Evolutionary conservation across 2,797 vertebrate genomes (phyloP), one percentile per base, ranked within the genome.

Genomic region (Sebastes iracundus): DNA sequence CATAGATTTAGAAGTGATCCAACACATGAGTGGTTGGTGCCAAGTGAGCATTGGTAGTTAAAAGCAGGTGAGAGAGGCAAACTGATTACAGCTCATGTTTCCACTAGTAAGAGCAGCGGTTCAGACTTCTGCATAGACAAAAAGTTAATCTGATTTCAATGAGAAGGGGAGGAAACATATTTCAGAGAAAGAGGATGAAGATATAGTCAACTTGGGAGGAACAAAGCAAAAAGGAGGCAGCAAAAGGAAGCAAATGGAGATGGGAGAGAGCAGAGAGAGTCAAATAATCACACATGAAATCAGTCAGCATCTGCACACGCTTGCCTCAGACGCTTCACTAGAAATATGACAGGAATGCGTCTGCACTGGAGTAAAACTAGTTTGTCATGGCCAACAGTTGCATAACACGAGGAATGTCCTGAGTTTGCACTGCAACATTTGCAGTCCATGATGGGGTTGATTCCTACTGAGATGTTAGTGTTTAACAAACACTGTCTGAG

Each of bases 321-420:
- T 63, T 12, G 18, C 9, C 25, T 27, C 30, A 59, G 30, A 42
- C 58, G 28, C 18, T 62, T 63, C 23, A 75, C 5, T 59, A 30
- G 30, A 88, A 81, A 61, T 83, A 86, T 81, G 79, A 61, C 27
- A 80, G 64, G 77, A 86, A 88, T 88, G 72, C 46, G 32, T 58
- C 14, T 46, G 22, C 28, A 46, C 42, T 35, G 38, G 22, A 75
- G 62, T 7, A 58, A 74, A 80, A 35, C 28, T 18, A 33, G 30
- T 78, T 33, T 49, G 14, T 64, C 77, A 52, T 42, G 55, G 77
- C 58, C 83, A 71, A 56, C 28, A 7, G 73, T 86, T 89, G 69
- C 32, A 33, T 46, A 87, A 87, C 64, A 53, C 7, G 2, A 75
- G 65, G 60, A 73, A 72, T 38, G 60, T 80, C 30, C 58, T 32